Evolutionary conservation across 1,140 invertebrate genomes (phyloP).

Genomic region (Varroa destructor): DNA sequence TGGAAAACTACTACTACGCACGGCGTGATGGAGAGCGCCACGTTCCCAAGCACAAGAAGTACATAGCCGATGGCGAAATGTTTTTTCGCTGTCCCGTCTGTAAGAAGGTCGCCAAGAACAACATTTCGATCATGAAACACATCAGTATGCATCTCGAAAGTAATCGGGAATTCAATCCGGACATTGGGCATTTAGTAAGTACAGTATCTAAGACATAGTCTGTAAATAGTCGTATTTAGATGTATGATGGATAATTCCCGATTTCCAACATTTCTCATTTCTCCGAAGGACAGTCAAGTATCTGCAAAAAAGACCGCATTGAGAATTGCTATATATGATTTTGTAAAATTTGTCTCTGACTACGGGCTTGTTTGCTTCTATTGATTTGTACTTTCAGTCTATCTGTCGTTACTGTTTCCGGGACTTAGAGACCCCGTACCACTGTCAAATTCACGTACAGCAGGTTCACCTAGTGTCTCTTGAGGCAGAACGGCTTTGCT

Average conservation of each 20-base stretch:
- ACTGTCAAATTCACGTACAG: conserved; percentile 23
- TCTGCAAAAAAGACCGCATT: too few species aligned
- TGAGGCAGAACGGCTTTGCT: conserved; percentile 17
- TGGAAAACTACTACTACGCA: conserved; percentile 25
- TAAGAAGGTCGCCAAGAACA: conserved; percentile 26
- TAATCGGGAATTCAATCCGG: conserved; percentile 25
- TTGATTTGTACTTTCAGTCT: neutral
- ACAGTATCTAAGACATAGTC: neutral
- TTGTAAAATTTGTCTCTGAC: too few species aligned
- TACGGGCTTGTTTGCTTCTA: too few species aligned
- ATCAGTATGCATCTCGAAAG: conserved; percentile 24
- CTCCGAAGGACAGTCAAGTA: too few species aligned
- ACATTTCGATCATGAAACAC: conserved; percentile 25
- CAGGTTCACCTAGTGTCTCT: conserved; percentile 7
- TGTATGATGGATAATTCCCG: neutral
- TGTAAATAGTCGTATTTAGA: neutral
- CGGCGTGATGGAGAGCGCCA: conserved; percentile 19
- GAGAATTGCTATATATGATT: too few species aligned
- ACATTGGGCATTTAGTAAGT: conserved; percentile 5
- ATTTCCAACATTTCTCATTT: neutral
- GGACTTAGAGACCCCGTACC: conserved; percentile 15
- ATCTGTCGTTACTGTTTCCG: conserved; percentile 19
- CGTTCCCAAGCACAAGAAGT: conserved; percentile 20
- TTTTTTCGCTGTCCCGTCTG: conserved; percentile 22
- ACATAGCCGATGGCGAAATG: conserved; percentile 22